phyloP scores from a whole-genome alignment of 2,888 invertebrate genomes.

The Sicus ferrugineus region DNA sequence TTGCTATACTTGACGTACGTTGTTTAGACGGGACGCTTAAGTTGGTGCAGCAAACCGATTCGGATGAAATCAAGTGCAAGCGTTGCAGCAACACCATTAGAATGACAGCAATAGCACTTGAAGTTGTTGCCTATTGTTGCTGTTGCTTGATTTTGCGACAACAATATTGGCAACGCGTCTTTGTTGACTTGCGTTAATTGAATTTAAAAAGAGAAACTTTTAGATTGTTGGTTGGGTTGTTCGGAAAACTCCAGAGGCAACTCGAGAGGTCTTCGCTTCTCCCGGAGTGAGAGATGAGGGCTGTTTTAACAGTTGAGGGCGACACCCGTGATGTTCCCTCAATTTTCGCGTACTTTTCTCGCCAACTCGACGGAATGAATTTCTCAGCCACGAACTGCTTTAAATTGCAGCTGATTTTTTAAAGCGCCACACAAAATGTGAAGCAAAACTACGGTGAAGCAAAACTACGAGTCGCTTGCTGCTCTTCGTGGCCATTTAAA shows the following conservation, averaged over 20 bases:
- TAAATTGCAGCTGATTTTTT: slow-evolving; percentile 15
- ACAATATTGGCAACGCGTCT: background rate
- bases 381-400: slow-evolving; percentile 22
- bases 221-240: background rate
- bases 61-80: slow-evolving; percentile 27
- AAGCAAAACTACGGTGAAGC: background rate
- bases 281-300: too few species aligned
- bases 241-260: background rate
- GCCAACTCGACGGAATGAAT: slow-evolving; percentile 7
- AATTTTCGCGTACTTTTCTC: slow-evolving; percentile 21
- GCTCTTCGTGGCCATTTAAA: background rate
- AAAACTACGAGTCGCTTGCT: background rate
- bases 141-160: background rate
- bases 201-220: background rate
- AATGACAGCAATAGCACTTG: slow-evolving; percentile 15
- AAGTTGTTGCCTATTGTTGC: slow-evolving; percentile 11
- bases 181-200: slow-evolving; percentile 30
- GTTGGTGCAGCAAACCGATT: slow-evolving; percentile 13
- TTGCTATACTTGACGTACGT: background rate
- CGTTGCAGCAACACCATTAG: slow-evolving; percentile 11
- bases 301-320: too few species aligned
- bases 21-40: background rate
- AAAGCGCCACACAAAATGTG: background rate
- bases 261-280: too few species aligned
- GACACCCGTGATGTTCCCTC: slow-evolving; percentile 7